Evolutionary conservation across 1,140 invertebrate species (phyloP), one percentile per base, ranked within the genome.

Genomic region (Heterodera carotae): DNA sequence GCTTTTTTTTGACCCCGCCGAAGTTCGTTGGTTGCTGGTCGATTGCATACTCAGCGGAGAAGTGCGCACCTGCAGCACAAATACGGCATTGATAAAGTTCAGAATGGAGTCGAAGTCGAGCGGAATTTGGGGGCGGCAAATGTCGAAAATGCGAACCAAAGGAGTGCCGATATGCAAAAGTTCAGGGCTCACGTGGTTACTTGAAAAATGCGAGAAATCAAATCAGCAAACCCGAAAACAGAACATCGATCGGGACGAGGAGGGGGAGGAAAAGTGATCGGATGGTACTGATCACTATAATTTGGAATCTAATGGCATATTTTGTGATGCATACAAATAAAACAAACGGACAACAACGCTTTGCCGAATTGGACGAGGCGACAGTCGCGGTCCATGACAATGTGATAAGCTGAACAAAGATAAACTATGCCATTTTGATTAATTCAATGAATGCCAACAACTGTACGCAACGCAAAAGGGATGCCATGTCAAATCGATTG

Each of bases 401-500:
- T 81, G 76, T 89, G 89, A 76, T 89, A 89, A 3, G 80, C 0
- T 89, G 87, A 72, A 89, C 87, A 33, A 82, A 81, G 8, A 80
- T 75, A 67, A 33, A n/a, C n/a, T n/a, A n/a, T 31, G 64, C n/a
- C 39, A 43, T 34, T 12, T 66, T 80, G 39, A 59, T 81, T n/a
- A n/a, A n/a, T n/a, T n/a, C n/a, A n/a, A n/a, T n/a, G n/a, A n/a
- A n/a, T n/a, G n/a, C n/a, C 53, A 39, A n/a, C 69, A 64, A 56
- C 60, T 77, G 10, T 82, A 66, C 8, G 75, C 56, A 80, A 66
- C 18, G 77, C 59, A 76, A 36, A 53, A 78, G 80, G 27, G 70
- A 53, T 15, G 74, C 66, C 67, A 75, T 73, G 33, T 84, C 81
- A 18, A 34, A 12, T 48, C 66, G 67, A 15, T 27, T 53, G 25